phyloP scores from a whole-genome alignment of 2,888 invertebrate genomes.

The Eubasilissa splendida region DNA sequence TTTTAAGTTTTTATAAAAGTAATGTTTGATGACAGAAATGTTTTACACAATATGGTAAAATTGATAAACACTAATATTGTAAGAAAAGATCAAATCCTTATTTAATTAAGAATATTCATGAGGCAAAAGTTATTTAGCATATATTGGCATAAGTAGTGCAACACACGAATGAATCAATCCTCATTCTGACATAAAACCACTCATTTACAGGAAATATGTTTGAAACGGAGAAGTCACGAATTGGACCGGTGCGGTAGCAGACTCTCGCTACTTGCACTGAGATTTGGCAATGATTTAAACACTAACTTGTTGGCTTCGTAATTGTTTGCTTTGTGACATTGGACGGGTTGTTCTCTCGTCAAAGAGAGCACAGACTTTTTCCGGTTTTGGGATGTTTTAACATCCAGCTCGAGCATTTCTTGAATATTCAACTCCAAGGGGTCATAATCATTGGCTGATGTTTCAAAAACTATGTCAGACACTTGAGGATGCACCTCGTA shows the following conservation, averaged over 20 bases:
- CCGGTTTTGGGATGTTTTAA: slow-evolving; percentile 60
- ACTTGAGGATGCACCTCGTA: slow-evolving; percentile 60
- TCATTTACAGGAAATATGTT: slow-evolving; percentile 4
- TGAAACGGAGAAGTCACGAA: slow-evolving; percentile 49
- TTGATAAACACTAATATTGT: no score
- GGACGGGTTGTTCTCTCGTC: slow-evolving; percentile 56
- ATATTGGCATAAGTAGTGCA: slow-evolving; percentile 22
- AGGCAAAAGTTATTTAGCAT: slow-evolving; percentile 18
- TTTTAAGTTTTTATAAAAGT: no score
- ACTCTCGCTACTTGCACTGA: slow-evolving; percentile 79
- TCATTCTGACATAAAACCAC: slow-evolving; percentile 23
- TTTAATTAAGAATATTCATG: background rate
- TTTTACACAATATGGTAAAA: no score
- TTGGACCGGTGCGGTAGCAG: slow-evolving; percentile 68
- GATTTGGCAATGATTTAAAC: slow-evolving; percentile 80
- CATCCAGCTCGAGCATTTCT: slow-evolving; percentile 70
- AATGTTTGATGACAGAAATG: no score
- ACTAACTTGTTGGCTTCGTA: slow-evolving; percentile 62
- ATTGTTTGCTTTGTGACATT: slow-evolving; percentile 54
- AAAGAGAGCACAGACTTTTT: slow-evolving; percentile 57
- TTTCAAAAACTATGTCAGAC: slow-evolving; percentile 61
- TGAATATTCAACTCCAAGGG: slow-evolving; percentile 67
- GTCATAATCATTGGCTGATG: slow-evolving; percentile 69
- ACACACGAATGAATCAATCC: background rate
- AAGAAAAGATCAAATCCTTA: no score